phyloP scores from a whole-genome alignment of 1,140 invertebrate species.

The Bombus difficillimus region DNA sequence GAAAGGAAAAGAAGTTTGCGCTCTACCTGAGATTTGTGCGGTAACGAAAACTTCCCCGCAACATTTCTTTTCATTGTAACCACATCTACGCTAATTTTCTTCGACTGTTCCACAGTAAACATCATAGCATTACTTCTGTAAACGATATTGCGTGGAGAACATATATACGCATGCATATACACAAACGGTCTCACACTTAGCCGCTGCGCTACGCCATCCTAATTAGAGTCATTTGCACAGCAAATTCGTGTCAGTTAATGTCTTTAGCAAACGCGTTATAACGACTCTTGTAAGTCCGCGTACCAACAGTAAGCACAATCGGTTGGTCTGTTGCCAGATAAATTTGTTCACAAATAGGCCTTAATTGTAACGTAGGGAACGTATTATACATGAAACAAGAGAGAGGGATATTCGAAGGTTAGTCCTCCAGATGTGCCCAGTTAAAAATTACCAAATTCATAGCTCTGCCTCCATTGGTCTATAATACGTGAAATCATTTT shows the following conservation, averaged over 20 bases:
- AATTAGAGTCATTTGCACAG: conserved; percentile 45
- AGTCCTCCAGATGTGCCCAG: neutral
- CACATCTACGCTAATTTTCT: neutral
- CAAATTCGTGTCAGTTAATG: conserved; percentile 35
- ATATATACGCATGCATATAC: neutral
- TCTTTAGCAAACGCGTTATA: conserved; percentile 30
- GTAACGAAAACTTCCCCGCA: neutral
- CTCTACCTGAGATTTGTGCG: neutral
- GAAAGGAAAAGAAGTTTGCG: neutral
- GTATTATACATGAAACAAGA: neutral
- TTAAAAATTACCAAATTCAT: neutral
- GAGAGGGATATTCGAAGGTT: neutral
- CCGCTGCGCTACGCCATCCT: neutral
- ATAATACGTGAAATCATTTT: neutral
- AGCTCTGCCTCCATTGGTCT: too few species aligned
- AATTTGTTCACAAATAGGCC: conserved; percentile 39
- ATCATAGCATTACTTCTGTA: neutral
- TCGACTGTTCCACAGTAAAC: neutral
- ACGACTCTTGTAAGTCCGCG: conserved; percentile 2
- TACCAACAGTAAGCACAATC: conserved; percentile 22
- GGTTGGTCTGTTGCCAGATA: conserved; percentile 36
- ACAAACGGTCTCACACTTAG: neutral
- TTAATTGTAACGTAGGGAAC: conserved; percentile 28
- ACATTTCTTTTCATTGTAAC: neutral
- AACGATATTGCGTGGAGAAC: neutral